Conservation (phyloP, 2,797 vertebrate genomes). For the Alectoris magna region DNA sequence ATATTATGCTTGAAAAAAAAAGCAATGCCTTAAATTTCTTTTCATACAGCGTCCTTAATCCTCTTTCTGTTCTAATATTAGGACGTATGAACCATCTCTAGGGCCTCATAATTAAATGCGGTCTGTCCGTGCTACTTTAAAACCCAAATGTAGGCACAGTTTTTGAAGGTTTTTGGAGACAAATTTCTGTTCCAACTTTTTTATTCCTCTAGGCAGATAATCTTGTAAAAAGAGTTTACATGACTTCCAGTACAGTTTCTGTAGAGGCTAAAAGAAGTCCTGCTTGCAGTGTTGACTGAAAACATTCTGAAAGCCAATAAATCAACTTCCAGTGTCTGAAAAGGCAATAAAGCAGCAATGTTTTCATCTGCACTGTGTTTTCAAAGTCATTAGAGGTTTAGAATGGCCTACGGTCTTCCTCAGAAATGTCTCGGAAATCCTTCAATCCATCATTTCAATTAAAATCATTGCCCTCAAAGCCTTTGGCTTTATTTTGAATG, state of each 20-base stretch:
- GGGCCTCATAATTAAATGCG: background rate
- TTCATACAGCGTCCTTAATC: background rate
- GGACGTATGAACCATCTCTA: background rate
- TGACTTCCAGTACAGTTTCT: background rate
- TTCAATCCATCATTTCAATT: background rate
- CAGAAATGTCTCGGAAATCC: background rate
- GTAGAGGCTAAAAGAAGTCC: background rate
- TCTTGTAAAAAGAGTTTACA: background rate
- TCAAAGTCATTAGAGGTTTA: background rate
- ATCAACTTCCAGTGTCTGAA: background rate
- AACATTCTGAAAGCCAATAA: background rate
- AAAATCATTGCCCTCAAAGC: background rate
- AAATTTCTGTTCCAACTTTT: background rate
- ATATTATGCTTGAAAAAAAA: background rate
- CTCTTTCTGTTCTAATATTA: constrained; percentile 49
- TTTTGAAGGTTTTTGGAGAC: background rate
- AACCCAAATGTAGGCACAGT: background rate
- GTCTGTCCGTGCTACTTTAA: background rate
- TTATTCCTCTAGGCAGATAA: background rate
- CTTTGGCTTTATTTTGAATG: background rate
- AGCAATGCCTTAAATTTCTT: background rate
- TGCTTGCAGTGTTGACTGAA: background rate
- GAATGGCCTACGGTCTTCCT: background rate
- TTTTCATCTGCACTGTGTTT: background rate
- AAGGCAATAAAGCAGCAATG: background rate